phyloP scores from a whole-genome alignment of 2,888 invertebrate genomes.

The Kuschelorhynchus macadamiae region DNA sequence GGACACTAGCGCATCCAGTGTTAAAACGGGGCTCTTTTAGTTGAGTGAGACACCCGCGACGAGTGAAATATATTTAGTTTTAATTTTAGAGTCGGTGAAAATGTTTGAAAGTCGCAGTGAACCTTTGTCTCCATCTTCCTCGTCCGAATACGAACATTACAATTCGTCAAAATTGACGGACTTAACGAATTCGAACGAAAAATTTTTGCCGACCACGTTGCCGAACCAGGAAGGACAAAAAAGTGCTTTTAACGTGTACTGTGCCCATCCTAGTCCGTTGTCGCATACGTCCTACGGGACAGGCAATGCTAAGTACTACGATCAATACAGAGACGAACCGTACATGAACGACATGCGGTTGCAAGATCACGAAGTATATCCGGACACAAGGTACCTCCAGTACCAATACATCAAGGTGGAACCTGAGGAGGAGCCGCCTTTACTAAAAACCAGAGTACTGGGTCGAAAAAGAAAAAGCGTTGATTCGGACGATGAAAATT shows the following conservation, averaged over 20 bases:
- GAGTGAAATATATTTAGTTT: conserved; percentile 42
- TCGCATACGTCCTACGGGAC: conserved; percentile 27
- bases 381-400: conserved; percentile 50
- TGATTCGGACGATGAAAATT: conserved; percentile 66
- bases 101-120: conserved; percentile 65
- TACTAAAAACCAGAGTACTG: conserved; percentile 59
- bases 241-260: conserved; percentile 53
- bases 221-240: conserved; percentile 49
- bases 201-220: conserved; percentile 56
- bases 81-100: conserved; percentile 40
- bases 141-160: conserved; percentile 61
- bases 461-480: conserved; percentile 63
- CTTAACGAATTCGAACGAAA: conserved; percentile 66
- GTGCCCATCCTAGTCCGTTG: conserved; percentile 48
- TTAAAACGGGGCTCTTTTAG: conserved; percentile 36
- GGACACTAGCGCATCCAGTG: conserved; percentile 51
- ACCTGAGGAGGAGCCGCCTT: conserved; percentile 57
- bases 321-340: conserved; percentile 51
- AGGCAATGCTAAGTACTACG: conserved; percentile 51
- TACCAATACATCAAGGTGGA: conserved; percentile 63
- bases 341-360: conserved; percentile 53
- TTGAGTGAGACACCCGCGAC: conserved; percentile 38
- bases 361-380: conserved; percentile 52
- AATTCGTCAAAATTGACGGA: conserved; percentile 64
- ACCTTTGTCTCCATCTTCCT: conserved; percentile 62